Evolutionary conservation across 2,797 vertebrate species (phyloP).

Genomic region (Ateles fusciceps): DNA sequence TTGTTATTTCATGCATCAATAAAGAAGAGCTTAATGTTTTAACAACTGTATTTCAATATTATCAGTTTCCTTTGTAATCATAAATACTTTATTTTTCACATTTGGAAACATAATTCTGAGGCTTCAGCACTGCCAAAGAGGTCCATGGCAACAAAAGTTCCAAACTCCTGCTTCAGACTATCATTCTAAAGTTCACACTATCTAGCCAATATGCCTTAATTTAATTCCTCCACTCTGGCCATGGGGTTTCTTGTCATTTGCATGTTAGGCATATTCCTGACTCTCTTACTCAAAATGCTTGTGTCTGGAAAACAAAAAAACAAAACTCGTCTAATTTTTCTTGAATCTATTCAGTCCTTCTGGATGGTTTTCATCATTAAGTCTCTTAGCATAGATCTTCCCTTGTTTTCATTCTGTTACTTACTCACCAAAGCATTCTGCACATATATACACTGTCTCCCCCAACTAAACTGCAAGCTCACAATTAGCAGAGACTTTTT

Average conservation of each 20-base stretch:
- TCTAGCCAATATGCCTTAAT: not conserved
- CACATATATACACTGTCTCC: not conserved
- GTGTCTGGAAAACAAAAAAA: not conserved
- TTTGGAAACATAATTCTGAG: not conserved
- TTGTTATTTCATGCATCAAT: not conserved
- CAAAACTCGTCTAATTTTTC: not conserved
- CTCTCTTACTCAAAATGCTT: not conserved
- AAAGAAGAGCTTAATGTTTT: not conserved
- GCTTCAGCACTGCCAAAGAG: not conserved
- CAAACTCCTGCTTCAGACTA: no score
- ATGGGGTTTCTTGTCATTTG: not conserved
- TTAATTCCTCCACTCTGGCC: not conserved
- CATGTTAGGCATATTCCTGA: not conserved
- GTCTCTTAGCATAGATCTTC: not conserved
- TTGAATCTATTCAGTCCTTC: not conserved
- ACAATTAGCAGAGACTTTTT: not conserved
- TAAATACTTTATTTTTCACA: not conserved
- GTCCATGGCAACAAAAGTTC: not conserved
- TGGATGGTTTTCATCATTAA: not conserved
- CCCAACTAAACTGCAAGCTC: not conserved
- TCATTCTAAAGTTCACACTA: not conserved
- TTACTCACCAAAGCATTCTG: not conserved
- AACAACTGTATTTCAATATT: not conserved
- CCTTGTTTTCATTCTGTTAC: not conserved
- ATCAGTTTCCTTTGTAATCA: not conserved